Percentiles rank a stretch among this genome's conserved stretches.
Conservation (phyloP, 1,140 invertebrate genomes). For the Monochamus saltuarius region DNA sequence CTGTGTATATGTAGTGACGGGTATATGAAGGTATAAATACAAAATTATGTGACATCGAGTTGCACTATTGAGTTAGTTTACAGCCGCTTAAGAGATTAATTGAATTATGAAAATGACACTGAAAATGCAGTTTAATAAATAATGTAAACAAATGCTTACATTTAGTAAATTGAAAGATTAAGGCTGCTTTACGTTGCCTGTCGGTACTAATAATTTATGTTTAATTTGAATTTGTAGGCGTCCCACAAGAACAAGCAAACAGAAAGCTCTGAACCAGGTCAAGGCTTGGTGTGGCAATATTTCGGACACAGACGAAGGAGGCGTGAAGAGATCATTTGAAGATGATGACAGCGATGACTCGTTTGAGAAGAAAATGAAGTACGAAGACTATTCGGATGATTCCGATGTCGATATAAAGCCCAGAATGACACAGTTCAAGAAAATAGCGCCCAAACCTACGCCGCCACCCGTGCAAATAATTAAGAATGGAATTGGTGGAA, state of each 20-base stretch:
- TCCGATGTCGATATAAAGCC: constrained; percentile 33
- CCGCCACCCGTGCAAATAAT: constrained; percentile 11
- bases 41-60: too few relatives aligned
- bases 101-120: too few relatives aligned
- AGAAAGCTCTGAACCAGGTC: constrained; percentile 79
- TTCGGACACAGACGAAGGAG: constrained; percentile 58
- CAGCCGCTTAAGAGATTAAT: too few relatives aligned
- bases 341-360: constrained; percentile 54
- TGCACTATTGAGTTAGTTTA: too few relatives aligned
- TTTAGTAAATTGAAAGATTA: too few relatives aligned
- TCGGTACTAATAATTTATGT: too few relatives aligned
- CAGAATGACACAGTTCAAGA: constrained; percentile 9
- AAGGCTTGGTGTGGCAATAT: constrained; percentile 76
- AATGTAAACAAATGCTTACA: too few relatives aligned
- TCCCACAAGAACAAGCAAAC: constrained; percentile 75
- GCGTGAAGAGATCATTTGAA: constrained; percentile 36
- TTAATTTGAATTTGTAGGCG: constrained; percentile 54
- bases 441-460: constrained; percentile 11
- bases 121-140: too few relatives aligned
- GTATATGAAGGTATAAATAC: too few relatives aligned
- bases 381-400: constrained; percentile 51
- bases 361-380: constrained; percentile 56
- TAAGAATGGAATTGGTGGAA: constrained; percentile 24
- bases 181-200: too few relatives aligned
- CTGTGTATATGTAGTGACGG: too few relatives aligned